A percentile compares a stretch with the other conserved stretches of the same genome.
Conservation (phyloP, 2,888 invertebrate genomes). For the Neoscelio sp. region DNA sequence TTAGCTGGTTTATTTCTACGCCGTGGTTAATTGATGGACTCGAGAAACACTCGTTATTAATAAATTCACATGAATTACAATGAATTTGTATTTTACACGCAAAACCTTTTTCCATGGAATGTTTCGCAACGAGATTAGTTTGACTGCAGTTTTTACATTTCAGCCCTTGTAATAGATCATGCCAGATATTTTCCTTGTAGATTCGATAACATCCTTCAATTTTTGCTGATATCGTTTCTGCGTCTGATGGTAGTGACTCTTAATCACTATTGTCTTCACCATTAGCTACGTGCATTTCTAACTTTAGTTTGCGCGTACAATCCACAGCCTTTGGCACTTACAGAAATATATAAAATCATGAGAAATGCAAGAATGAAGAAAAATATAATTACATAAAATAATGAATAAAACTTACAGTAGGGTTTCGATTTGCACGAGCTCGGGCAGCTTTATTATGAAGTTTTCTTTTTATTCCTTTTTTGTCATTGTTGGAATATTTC, state of each 20-base stretch:
- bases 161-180: constrained; percentile 6
- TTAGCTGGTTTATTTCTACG: constrained; percentile 3
- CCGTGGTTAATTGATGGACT: constrained; percentile 11
- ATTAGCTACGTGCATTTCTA: not conserved
- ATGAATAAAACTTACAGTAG: no score
- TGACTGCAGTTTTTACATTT: constrained; percentile 21
- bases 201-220: constrained; percentile 6
- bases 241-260: not conserved
- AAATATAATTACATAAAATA: no score
- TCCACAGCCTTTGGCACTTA: not conserved
- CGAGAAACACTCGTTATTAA: constrained; percentile 11
- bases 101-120: constrained; percentile 15
- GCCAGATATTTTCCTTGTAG: constrained; percentile 19
- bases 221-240: constrained; percentile 4
- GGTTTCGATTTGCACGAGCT: no score
- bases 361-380: no score
- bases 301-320: constrained; percentile 18
- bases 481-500: no score
- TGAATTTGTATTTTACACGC: constrained; percentile 18
- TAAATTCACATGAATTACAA: constrained; percentile 12
- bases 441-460: no score
- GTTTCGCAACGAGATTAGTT: constrained; percentile 8
- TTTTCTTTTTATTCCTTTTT: no score
- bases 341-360: no score
- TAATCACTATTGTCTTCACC: not conserved